Percentiles rank a stretch among this genome's conserved stretches.
Evolutionary conservation across 2,113 vertebrate genomes (phyloP).

Genomic region (Morone chrysops): DNA sequence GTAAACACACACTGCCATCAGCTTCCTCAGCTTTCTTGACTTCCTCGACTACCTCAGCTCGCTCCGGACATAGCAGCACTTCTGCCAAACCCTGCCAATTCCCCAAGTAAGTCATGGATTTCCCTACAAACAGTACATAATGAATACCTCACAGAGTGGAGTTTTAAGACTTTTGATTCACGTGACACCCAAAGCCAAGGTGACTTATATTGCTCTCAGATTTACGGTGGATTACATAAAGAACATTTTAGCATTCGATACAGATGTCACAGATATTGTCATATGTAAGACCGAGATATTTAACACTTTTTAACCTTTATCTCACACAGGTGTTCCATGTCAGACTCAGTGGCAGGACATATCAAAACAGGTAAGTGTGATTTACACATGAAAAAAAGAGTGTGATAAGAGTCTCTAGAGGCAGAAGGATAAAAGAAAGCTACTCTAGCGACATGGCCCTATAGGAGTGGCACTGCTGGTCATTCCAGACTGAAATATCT

Average conservation of each 20-base stretch:
- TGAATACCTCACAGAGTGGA: neutral
- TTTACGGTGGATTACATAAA: neutral
- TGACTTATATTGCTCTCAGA: neutral
- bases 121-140: neutral
- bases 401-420: neutral
- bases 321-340: conserved; percentile 44
- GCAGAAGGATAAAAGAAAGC: neutral
- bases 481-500: neutral
- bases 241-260: neutral
- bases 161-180: neutral
- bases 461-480: too few relatives aligned
- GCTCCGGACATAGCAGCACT: conserved; percentile 27
- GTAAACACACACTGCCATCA: neutral
- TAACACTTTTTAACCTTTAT: conserved; percentile 6
- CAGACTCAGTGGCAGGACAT: neutral
- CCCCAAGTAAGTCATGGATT: conserved; percentile 56
- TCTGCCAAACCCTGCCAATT: conserved; percentile 19
- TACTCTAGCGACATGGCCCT: too few relatives aligned
- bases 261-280: neutral
- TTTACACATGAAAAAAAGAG: neutral
- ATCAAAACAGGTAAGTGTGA: conserved; percentile 40
- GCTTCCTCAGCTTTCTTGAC: too few relatives aligned
- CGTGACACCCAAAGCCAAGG: neutral
- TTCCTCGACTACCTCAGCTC: conserved; percentile 14
- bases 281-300: neutral